phyloP scores from a whole-genome alignment of 2,888 invertebrate species.

The Branchellion lobata region DNA sequence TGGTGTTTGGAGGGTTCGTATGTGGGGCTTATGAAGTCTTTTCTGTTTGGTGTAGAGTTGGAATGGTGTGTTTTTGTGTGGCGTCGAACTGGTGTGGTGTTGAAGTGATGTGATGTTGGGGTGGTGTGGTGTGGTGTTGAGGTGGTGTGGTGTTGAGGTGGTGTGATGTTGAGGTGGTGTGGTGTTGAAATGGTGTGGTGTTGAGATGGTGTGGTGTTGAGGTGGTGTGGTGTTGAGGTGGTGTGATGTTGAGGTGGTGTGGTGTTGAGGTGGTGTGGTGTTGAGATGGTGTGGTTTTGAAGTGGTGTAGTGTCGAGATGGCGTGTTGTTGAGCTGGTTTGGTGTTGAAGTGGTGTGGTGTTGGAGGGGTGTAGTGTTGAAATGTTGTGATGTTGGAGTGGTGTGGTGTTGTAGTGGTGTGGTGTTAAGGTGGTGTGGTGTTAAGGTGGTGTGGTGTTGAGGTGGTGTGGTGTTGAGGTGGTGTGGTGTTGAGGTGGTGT shows the following conservation, averaged over 20 bases:
- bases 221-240: not conserved
- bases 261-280: too few relatives aligned
- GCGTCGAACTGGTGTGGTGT: too few relatives aligned
- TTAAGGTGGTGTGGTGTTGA: too few relatives aligned
- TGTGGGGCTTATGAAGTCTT: too few relatives aligned
- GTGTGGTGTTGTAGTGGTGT: not conserved
- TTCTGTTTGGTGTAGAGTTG: too few relatives aligned
- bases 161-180: not conserved
- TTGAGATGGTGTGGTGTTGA: not conserved
- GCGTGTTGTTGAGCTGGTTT: too few relatives aligned
- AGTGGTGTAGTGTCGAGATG: too few relatives aligned
- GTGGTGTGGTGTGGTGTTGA: not conserved
- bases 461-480: not conserved
- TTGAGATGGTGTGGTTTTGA: not conserved
- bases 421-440: not conserved
- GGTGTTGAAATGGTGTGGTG: too few relatives aligned
- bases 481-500: not conserved
- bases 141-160: not conserved
- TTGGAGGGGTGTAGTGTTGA: too few relatives aligned
- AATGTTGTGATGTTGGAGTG: not conserved
- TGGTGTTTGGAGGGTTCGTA: too few relatives aligned
- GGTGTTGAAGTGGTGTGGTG: not conserved
- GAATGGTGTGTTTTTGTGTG: conserved; percentile 5
- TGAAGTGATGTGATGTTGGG: not conserved
- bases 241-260: not conserved